Percentiles rank a stretch among this genome's conserved stretches.
These are phyloP conservation scores for Euleptes europaea DNA, from an alignment of 2,113 vertebrate genomes.

Conservation along the genomic window DNA sequence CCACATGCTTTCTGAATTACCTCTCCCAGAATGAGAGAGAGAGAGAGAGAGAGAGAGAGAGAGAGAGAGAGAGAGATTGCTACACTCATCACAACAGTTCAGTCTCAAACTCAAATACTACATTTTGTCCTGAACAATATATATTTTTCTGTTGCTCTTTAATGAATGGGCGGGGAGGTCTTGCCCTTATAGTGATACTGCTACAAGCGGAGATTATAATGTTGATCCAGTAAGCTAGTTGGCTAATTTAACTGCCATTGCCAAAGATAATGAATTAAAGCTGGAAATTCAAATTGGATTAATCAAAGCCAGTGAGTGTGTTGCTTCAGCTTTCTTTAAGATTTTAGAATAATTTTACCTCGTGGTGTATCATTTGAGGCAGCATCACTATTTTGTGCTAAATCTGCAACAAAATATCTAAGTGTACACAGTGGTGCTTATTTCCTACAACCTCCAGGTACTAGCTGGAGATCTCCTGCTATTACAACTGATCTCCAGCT, in stretches of 20 bases:
- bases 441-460: no score
- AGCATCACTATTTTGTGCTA: neutral
- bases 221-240: neutral
- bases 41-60: no score
- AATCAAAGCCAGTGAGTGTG: neutral
- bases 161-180: neutral
- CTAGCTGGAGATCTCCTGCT: no score
- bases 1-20: no score
- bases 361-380: neutral
- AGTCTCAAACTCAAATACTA: neutral
- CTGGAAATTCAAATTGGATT: neutral
- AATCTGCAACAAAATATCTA: neutral
- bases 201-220: neutral
- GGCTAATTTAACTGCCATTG: conserved; percentile 1
- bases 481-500: no score
- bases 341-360: neutral
- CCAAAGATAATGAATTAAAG: neutral
- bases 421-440: no score
- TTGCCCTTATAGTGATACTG: rapidly evolving
- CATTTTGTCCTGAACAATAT: neutral
- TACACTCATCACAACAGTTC: neutral
- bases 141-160: neutral
- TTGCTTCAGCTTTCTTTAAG: neutral
- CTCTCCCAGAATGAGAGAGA: no score
- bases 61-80: no score